Conservation (phyloP, 2,888 invertebrate species). For the Ormyrus labotus region DNA sequence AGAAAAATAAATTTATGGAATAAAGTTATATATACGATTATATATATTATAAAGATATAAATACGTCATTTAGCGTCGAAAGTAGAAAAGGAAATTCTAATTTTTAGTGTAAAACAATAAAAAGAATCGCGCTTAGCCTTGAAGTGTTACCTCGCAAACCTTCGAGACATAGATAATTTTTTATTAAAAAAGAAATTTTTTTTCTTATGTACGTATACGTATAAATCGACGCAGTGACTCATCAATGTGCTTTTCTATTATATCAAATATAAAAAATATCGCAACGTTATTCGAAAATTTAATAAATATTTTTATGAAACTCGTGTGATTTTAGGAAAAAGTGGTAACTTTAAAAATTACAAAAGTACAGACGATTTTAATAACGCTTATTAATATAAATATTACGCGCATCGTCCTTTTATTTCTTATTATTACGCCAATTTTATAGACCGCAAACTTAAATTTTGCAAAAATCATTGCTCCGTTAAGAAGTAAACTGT, state of each 20-base stretch:
- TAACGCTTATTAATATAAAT: too few relatives aligned
- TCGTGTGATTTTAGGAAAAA: constrained; percentile 12
- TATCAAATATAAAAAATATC: constrained; percentile 29
- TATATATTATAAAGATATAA: constrained; percentile 53
- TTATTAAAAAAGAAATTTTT: constrained; percentile 38
- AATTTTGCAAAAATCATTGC: too few relatives aligned
- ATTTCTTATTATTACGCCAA: constrained; percentile 1
- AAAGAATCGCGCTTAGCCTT: constrained; percentile 31
- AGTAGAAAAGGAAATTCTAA: constrained; percentile 47
- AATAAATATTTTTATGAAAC: constrained; percentile 42
- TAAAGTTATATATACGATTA: constrained; percentile 28
- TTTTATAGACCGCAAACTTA: not conserved
- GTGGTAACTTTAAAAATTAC: not conserved
- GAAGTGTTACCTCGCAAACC: constrained; percentile 40
- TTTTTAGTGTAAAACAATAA: constrained; percentile 46
- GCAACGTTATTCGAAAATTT: constrained; percentile 14
- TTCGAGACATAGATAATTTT: constrained; percentile 28
- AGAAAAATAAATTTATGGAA: constrained; percentile 39
- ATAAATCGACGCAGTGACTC: constrained; percentile 67
- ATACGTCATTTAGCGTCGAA: constrained; percentile 36
- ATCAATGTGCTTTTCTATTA: constrained; percentile 65
- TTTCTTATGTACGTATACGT: constrained; percentile 58
- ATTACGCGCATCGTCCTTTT: not conserved
- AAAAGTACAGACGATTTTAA: not conserved
- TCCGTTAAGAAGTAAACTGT: too few relatives aligned